Conservation (phyloP, 1,140 invertebrate species). For the Hyphantria cunea region DNA sequence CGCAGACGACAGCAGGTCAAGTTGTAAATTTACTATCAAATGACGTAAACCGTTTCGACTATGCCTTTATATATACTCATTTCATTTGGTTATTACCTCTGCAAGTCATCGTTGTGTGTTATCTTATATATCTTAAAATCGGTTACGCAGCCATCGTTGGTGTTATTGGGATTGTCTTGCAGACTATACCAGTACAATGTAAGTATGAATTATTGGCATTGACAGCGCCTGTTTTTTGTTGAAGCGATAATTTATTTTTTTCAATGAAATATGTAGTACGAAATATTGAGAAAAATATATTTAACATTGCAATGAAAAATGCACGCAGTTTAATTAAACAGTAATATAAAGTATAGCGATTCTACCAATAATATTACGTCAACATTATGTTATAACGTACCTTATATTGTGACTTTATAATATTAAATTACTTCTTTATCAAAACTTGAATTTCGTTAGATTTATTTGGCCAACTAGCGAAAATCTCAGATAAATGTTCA, state of each 20-base stretch:
- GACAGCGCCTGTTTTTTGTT: constrained; percentile 12
- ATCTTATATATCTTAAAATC: constrained; percentile 88
- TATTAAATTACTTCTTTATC: too few relatives aligned
- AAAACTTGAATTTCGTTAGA: too few relatives aligned
- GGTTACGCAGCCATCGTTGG: constrained; percentile 88
- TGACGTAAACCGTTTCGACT: constrained; percentile 88
- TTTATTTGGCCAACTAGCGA: too few relatives aligned
- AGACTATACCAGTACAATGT: constrained; percentile 88
- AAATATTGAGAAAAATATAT: too few relatives aligned
- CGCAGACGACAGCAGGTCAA: constrained; percentile 90
- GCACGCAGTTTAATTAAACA: too few relatives aligned
- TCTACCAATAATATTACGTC: too few relatives aligned
- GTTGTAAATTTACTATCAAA: constrained; percentile 94
- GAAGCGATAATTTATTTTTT: constrained; percentile 6
- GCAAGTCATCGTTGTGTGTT: constrained; percentile 85
- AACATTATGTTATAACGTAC: too few relatives aligned
- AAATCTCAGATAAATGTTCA: too few relatives aligned
- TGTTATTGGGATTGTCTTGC: constrained; percentile 83
- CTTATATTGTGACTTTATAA: too few relatives aligned
- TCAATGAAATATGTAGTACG: too few relatives aligned
- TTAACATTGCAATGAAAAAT: too few relatives aligned
- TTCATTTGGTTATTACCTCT: constrained; percentile 88
- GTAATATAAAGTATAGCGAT: too few relatives aligned
- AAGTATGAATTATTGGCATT: constrained; percentile 42
- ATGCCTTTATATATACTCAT: constrained; percentile 84